phyloP scores from a whole-genome alignment of 2,113 vertebrate species.

The Danionella cerebrum region DNA sequence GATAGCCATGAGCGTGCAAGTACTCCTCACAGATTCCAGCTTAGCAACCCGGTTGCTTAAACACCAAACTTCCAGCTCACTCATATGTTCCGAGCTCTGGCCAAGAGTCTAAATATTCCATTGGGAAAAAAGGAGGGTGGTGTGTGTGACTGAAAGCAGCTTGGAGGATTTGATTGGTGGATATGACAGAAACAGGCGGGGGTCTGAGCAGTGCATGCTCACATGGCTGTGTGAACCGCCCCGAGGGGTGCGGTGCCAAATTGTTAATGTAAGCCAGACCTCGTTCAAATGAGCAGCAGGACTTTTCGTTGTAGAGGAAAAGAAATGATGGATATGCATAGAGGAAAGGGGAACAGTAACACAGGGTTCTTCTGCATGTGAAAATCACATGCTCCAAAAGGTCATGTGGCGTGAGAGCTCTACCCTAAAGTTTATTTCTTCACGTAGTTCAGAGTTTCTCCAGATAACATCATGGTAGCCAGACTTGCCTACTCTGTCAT shows the following conservation, averaged over 20 bases:
- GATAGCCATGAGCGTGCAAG: not conserved
- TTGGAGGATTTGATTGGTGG: slow-evolving; percentile 18
- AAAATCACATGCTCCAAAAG: slow-evolving; percentile 15
- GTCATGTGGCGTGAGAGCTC: slow-evolving; percentile 11
- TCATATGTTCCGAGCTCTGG: slow-evolving; percentile 51
- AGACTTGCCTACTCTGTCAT: not conserved
- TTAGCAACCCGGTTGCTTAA: slow-evolving; percentile 49
- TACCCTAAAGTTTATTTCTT: slow-evolving; percentile 25
- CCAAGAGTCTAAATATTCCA: slow-evolving; percentile 27
- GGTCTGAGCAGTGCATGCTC: slow-evolving; percentile 51
- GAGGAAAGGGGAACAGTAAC: slow-evolving; percentile 6
- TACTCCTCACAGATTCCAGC: slow-evolving; percentile 36
- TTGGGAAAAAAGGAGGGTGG: slow-evolving; percentile 17
- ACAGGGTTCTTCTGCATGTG: not conserved
- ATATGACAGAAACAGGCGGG: slow-evolving; percentile 28
- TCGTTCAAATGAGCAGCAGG: slow-evolving; percentile 30
- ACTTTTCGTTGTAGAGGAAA: slow-evolving; percentile 37
- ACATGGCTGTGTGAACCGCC: slow-evolving; percentile 48
- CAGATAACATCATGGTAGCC: not conserved
- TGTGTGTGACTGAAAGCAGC: slow-evolving; percentile 7
- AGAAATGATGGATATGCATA: slow-evolving; percentile 17
- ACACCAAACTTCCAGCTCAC: slow-evolving; percentile 33
- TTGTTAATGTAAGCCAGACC: slow-evolving; percentile 62
- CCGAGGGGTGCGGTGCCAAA: slow-evolving; percentile 43
- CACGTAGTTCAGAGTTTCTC: not conserved